phyloP scores from a whole-genome alignment of 2,113 vertebrate genomes.

The Dissostichus mawsoni region DNA sequence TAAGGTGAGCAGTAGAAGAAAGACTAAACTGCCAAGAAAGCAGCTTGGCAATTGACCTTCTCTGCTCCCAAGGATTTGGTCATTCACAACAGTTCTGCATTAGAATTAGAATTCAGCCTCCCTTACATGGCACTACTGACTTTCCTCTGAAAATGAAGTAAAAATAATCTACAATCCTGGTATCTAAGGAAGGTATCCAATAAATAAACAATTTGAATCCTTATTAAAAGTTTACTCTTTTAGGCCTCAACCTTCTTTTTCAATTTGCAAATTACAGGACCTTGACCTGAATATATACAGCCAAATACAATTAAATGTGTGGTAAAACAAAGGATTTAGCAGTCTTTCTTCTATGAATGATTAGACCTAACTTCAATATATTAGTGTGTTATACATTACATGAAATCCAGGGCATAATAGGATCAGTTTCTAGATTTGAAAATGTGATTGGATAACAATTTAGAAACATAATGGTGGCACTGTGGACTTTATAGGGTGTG shows the following conservation, averaged over 20 bases:
- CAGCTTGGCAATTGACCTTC: not conserved
- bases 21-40: not conserved
- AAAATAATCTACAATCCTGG: not conserved
- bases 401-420: not conserved
- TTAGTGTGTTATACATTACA: not conserved
- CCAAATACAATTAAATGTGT: not conserved
- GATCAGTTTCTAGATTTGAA: slow-evolving; percentile 3
- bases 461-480: slow-evolving; percentile 34
- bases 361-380: not conserved
- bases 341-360: not conserved
- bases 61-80: not conserved
- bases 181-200: not conserved
- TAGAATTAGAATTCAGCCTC: no score
- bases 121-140: no score
- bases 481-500: slow-evolving; percentile 41
- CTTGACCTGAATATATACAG: not conserved
- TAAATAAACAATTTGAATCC: not conserved
- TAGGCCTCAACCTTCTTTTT: not conserved
- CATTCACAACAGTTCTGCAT: not conserved
- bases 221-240: not conserved
- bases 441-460: slow-evolving; percentile 16
- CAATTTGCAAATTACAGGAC: not conserved
- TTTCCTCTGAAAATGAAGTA: not conserved
- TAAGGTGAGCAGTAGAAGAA: not conserved
- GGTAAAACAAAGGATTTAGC: not conserved